A percentile compares a stretch with the other conserved stretches of the same genome.
These are phyloP conservation scores for Limnephilus auricula DNA, from an alignment of 2,888 invertebrate species.

Conservation along the genomic window DNA sequence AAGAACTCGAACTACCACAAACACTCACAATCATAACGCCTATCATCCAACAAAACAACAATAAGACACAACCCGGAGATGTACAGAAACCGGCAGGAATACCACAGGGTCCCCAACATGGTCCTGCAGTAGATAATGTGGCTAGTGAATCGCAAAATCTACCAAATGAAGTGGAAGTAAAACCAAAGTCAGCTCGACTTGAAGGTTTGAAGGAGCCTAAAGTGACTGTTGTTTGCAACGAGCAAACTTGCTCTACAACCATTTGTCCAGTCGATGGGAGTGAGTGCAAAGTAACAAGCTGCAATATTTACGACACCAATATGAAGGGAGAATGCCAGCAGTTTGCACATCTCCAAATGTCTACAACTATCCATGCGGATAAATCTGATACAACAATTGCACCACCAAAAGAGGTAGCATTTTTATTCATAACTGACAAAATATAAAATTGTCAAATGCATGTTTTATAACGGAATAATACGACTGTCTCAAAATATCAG, in stretches of 20 bases:
- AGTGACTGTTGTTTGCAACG: constrained; percentile 74
- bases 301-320: constrained; percentile 76
- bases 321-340: constrained; percentile 72
- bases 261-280: constrained; percentile 72
- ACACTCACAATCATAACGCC: constrained; percentile 52
- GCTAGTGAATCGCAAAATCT: constrained; percentile 66
- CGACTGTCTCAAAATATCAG: background rate
- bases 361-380: background rate
- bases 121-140: constrained; percentile 67
- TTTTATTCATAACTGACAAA: background rate
- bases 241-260: constrained; percentile 76
- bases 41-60: constrained; percentile 33
- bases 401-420: constrained; percentile 17
- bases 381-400: background rate
- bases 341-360: constrained; percentile 63
- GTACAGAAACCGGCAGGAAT: background rate
- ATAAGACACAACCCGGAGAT: constrained; percentile 28
- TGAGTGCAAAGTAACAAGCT: constrained; percentile 73
- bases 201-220: constrained; percentile 70
- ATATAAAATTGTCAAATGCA: background rate
- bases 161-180: background rate
- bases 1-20: constrained; percentile 32
- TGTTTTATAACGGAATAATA: background rate
- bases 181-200: constrained; percentile 45
- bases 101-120: constrained; percentile 67